Conservation (phyloP, 2,113 vertebrate genomes). For the Cricetomys ansorgei region DNA sequence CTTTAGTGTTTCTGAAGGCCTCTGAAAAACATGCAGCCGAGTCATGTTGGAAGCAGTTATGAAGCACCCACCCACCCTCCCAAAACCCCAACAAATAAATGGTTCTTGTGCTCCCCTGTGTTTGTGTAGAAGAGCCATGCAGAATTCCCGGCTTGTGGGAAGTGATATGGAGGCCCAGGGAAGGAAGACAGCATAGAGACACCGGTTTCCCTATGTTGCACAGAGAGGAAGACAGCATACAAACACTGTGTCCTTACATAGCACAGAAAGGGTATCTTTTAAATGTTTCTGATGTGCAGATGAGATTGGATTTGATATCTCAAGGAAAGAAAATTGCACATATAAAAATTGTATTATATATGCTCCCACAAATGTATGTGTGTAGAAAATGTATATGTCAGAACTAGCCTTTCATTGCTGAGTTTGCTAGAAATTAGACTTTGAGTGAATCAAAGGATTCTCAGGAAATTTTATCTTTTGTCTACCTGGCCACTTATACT, state of each 20-base stretch:
- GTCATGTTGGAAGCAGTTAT: constrained; percentile 5
- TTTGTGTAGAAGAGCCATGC: not conserved
- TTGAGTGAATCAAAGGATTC: constrained; percentile 5
- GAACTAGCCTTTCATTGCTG: not conserved
- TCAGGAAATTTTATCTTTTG: not conserved
- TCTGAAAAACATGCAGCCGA: not conserved
- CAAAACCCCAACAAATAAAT: not conserved
- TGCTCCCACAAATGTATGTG: too few relatives aligned
- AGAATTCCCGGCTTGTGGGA: not conserved
- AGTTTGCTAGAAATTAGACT: not conserved
- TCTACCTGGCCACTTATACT: not conserved
- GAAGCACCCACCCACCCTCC: not conserved
- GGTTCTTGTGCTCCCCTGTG: not conserved
- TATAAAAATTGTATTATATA: not conserved
- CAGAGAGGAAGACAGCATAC: not conserved
- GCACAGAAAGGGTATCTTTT: not conserved
- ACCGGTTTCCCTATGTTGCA: not conserved
- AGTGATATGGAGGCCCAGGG: not conserved
- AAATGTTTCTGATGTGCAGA: not conserved
- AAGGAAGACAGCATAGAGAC: not conserved
- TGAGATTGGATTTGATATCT: constrained; percentile 11
- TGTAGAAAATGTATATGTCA: not conserved
- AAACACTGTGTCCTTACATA: not conserved
- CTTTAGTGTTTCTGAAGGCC: constrained; percentile 37
- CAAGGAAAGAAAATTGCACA: not conserved